Percentiles rank a stretch among this genome's conserved stretches.
Conservation (phyloP, 2,888 invertebrate species). For the Scaptomyza cyrtandrae region DNA sequence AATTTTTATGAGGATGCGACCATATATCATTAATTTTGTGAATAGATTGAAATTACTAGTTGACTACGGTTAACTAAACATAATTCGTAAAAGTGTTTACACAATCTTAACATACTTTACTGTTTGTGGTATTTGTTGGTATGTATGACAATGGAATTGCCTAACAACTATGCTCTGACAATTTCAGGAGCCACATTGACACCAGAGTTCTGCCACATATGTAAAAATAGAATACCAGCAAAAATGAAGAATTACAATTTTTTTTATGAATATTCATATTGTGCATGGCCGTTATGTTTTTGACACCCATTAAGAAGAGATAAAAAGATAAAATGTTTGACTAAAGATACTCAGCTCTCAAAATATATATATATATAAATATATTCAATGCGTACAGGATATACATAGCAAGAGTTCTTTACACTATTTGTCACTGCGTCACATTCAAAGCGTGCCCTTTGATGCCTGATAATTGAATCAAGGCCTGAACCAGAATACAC, state of each 20-base stretch:
- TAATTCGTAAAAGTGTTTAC: no score
- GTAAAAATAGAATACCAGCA: not conserved
- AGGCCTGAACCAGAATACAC: conserved; percentile 18
- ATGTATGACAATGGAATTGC: not conserved
- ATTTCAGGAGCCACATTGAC: conserved; percentile 12
- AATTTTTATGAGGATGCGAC: not conserved
- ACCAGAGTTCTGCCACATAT: conserved; percentile 6
- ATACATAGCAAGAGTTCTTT: conserved; percentile 4
- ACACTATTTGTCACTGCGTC: conserved; percentile 18
- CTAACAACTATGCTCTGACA: conserved; percentile 16
- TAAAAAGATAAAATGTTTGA: conserved; percentile 4
- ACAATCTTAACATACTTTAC: no score
- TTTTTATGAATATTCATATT: conserved; percentile 68
- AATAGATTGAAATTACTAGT: not conserved
- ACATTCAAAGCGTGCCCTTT: conserved; percentile 16
- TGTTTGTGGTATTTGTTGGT: not conserved
- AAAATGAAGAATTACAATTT: conserved; percentile 34
- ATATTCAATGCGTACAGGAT: not conserved
- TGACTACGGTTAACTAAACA: not conserved
- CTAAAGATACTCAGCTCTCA: not conserved
- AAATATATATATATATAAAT: not conserved
- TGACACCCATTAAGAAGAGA: conserved; percentile 1
- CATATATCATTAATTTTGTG: not conserved
- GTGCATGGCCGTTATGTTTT: conserved; percentile 22
- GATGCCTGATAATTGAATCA: conserved; percentile 62